Conservation (phyloP, 2,113 vertebrate genomes). For the Platanista minor region DNA sequence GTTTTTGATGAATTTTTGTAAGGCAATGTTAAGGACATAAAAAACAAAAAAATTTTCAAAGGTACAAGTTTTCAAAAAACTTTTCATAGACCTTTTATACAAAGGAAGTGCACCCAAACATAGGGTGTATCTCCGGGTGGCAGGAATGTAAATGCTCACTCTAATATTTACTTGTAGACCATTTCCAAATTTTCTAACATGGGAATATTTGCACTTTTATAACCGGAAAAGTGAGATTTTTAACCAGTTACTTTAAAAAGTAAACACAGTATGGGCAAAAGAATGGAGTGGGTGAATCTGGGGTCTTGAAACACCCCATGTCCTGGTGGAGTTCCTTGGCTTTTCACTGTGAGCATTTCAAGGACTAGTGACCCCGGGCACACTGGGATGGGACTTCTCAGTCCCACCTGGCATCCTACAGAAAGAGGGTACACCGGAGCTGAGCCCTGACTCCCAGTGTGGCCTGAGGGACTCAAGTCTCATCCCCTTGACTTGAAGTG, state of each 20-base stretch:
- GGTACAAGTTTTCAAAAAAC: not conserved
- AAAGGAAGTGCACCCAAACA: not conserved
- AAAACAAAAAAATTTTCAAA: not conserved
- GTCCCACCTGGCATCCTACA: not conserved
- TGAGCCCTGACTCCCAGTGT: not conserved
- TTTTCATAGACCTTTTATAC: not conserved
- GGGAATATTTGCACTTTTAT: not conserved
- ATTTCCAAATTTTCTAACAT: not conserved
- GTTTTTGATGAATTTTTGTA: not conserved
- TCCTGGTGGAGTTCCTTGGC: not conserved
- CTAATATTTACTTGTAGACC: not conserved
- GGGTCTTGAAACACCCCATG: not conserved
- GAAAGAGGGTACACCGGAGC: not conserved
- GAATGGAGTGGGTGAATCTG: not conserved
- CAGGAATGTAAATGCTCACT: not conserved
- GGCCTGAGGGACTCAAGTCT: not conserved
- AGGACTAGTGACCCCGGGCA: not conserved
- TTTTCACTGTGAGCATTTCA: not conserved
- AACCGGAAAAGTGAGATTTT: conserved; percentile 6
- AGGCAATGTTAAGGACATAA: not conserved
- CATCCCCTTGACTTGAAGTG: not conserved
- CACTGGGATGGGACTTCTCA: fast-evolving
- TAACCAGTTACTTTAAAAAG: not conserved
- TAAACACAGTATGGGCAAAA: not conserved
- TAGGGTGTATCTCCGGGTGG: not conserved